Base-by-base conservation (phyloP, 2,797 vertebrate species). In the Gallinago stenura region DNA sequence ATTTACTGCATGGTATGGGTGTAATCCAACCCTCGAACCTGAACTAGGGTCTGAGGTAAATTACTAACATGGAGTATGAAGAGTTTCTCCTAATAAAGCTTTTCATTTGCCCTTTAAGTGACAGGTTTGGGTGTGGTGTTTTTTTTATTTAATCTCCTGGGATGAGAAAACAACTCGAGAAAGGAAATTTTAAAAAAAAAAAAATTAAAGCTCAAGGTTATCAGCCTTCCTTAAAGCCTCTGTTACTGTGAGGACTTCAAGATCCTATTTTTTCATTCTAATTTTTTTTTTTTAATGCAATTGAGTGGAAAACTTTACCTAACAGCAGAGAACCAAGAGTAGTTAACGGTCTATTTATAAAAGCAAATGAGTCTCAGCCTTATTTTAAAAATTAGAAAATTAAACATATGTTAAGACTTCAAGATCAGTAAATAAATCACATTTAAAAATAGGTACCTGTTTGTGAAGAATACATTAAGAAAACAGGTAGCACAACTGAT, bases 1-100 rank as follows among this genome's bases (percentile, higher is more conserved):
- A 7, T 0, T 0, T 39, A 43, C 19, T 57, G 25, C 12, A 37
- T 1, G 2, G 11, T 22, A 19, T 1, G 1, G 31, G 18, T 18
- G 2, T 15, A 84, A 65, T 20, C 14, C 10, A 25, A 2, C 0
- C 16, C 22, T 17, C 14, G 9, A 41, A 45, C 4, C 7, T 41
- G 18, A 94, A 61, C 26, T 1, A 2, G 22, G 20, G 25, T 33
- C 30, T 24, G 13, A 73, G 20, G 22, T 21, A 78, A 46, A 9
- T 3, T 3, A 83, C 17, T 30, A 83, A 51, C 9, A 30, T 7
- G 46, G 39, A 87, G 51, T 22, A 24, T 2, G 9, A 45, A 58
- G 3, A 4, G 0, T 57, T 54, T 31, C 8, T 90, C 35, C n/a
- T 62, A 60, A 62, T 4, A 3, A 51, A 57, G 39, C 1, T 51